phyloP scores from a whole-genome alignment of 2,888 invertebrate species.

The Serripes groenlandicus region DNA sequence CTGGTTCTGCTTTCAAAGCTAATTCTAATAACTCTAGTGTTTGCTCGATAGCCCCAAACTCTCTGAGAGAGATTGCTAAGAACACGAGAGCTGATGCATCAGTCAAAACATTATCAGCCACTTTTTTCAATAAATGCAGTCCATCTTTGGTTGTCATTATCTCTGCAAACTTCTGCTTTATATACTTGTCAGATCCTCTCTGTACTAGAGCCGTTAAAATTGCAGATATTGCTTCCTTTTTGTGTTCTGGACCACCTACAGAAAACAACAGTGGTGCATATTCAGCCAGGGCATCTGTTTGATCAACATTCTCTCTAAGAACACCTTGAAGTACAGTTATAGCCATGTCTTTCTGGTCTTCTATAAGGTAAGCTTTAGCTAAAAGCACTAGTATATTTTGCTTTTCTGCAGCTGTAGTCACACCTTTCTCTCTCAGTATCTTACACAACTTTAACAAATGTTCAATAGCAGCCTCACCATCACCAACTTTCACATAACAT shows the following conservation, averaged over 20 bases:
- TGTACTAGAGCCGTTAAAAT: conserved; percentile 61
- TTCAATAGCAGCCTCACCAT: conserved; percentile 63
- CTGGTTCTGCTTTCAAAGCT: conserved; percentile 51
- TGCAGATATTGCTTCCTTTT: conserved; percentile 66
- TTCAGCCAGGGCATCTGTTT: conserved; percentile 66
- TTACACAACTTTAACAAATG: conserved; percentile 59
- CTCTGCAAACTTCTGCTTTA: conserved; percentile 66
- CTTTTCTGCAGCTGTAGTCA: conserved; percentile 46
- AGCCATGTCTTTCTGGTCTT: conserved; percentile 70
- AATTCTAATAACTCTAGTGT: conserved; percentile 58
- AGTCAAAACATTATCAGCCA: conserved; percentile 51
- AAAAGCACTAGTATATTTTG: conserved; percentile 67
- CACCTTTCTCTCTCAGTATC: conserved; percentile 53
- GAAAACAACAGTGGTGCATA: conserved; percentile 65
- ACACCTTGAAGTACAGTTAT: conserved; percentile 69
- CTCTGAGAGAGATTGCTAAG: conserved; percentile 66
- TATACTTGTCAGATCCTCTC: conserved; percentile 54
- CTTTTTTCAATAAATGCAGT: conserved; percentile 59
- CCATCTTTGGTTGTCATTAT: conserved; percentile 58
- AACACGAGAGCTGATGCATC: conserved; percentile 65
- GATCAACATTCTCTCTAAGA: conserved; percentile 62
- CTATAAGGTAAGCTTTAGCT: conserved; percentile 68
- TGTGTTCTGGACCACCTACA: conserved; percentile 61
- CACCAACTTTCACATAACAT: conserved; percentile 47
- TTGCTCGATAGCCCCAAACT: conserved; percentile 66